Evolutionary conservation across 2,113 vertebrate species (phyloP).

Genomic region (Cyanoramphus novaezelandiae): DNA sequence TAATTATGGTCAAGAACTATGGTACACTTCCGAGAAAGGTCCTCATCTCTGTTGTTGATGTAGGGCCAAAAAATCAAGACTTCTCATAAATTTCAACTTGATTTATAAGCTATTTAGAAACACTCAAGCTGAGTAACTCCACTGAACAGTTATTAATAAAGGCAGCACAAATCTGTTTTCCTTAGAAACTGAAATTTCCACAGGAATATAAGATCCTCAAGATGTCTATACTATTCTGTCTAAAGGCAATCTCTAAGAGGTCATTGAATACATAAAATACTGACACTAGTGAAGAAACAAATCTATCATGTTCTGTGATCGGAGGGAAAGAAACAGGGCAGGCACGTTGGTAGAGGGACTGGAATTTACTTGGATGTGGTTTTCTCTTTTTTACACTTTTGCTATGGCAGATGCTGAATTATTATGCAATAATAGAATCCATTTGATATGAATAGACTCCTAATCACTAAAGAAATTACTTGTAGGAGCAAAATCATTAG

Average conservation of each 20-base stretch:
- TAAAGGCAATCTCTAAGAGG: background rate
- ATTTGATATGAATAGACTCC: background rate
- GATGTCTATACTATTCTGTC: background rate
- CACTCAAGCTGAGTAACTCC: background rate
- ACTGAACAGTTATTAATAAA: background rate
- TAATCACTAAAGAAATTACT: constrained; percentile 6
- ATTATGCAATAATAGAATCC: constrained; percentile 2
- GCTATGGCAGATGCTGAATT: background rate
- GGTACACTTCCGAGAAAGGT: background rate
- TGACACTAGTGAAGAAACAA: background rate
- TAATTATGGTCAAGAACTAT: background rate
- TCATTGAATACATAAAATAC: background rate
- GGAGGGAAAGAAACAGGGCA: background rate
- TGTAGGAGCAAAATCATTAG: background rate
- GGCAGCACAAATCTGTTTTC: background rate
- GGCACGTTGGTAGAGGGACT: background rate
- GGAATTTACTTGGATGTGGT: background rate
- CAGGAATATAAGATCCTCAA: background rate
- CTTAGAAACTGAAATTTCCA: background rate
- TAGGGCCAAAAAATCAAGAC: background rate
- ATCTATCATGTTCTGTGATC: background rate
- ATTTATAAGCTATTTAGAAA: constrained; percentile 33
- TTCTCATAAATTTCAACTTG: background rate
- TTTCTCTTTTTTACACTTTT: background rate
- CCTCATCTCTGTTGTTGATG: background rate